Conservation (phyloP, 2,113 vertebrate genomes). For the Mystacornis crossleyi region DNA sequence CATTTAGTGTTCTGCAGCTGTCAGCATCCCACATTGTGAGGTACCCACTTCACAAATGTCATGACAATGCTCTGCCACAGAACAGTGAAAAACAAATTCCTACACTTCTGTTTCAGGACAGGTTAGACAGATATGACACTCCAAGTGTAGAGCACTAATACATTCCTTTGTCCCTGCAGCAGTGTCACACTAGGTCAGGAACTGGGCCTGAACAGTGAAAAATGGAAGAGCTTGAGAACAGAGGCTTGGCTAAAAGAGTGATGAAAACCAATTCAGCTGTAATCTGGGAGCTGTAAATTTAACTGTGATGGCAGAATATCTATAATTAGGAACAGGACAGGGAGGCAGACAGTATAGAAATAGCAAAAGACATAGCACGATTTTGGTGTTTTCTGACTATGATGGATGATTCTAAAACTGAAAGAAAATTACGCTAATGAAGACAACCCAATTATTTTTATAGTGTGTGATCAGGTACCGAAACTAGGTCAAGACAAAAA, state of each 20-base stretch:
- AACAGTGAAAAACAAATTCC: neutral
- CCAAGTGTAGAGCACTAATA: neutral
- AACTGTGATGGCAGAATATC: neutral
- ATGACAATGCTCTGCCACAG: neutral
- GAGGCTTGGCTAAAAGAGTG: neutral
- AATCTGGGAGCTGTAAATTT: conserved; percentile 20
- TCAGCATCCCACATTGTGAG: neutral
- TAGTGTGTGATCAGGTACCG: neutral
- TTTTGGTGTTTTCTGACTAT: conserved; percentile 4
- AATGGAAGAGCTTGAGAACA: neutral
- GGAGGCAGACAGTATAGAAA: neutral
- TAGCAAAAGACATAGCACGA: neutral
- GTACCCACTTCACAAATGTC: neutral
- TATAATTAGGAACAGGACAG: neutral
- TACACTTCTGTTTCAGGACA: neutral
- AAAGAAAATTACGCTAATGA: conserved; percentile 35
- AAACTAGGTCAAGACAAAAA: neutral
- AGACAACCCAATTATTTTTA: neutral
- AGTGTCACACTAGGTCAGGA: neutral
- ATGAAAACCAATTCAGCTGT: neutral
- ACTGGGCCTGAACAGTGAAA: neutral
- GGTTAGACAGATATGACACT: neutral
- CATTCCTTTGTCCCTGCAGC: neutral
- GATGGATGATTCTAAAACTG: conserved; percentile 4
- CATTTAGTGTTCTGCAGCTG: neutral